These are phyloP conservation scores for Strigops habroptila DNA, from an alignment of 2,113 vertebrate species.

Conservation along the genomic window DNA sequence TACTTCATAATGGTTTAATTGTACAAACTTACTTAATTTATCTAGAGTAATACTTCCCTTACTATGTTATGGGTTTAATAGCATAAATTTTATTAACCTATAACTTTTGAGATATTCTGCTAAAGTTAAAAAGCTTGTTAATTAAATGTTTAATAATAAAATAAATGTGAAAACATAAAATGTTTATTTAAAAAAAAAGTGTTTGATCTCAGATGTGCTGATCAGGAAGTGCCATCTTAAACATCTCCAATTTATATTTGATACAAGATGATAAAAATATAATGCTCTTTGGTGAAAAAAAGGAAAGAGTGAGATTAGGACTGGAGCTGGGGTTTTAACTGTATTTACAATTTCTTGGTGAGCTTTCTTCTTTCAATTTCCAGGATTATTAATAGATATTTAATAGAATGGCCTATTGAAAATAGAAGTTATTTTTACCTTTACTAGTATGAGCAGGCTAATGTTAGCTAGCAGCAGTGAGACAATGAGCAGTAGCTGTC, in stretches of 20 bases:
- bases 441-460: not conserved
- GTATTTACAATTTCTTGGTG: not conserved
- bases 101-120: not conserved
- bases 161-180: not conserved
- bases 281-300: not conserved
- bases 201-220: not conserved
- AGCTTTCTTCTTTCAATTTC: not conserved
- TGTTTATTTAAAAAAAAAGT: not conserved
- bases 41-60: not conserved
- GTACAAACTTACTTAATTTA: not conserved
- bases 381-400: not conserved
- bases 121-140: not conserved
- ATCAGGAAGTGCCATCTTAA: not conserved
- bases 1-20: not conserved
- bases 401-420: not conserved
- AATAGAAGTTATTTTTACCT: not conserved
- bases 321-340: not conserved
- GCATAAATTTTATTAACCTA: not conserved
- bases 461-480: not conserved
- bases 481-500: rapidly evolving
- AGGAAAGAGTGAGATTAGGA: not conserved
- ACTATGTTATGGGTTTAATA: not conserved
- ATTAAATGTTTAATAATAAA: not conserved
- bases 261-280: not conserved
- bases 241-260: not conserved